phyloP scores from a whole-genome alignment of 2,888 invertebrate genomes.

The Eledone cirrhosa region DNA sequence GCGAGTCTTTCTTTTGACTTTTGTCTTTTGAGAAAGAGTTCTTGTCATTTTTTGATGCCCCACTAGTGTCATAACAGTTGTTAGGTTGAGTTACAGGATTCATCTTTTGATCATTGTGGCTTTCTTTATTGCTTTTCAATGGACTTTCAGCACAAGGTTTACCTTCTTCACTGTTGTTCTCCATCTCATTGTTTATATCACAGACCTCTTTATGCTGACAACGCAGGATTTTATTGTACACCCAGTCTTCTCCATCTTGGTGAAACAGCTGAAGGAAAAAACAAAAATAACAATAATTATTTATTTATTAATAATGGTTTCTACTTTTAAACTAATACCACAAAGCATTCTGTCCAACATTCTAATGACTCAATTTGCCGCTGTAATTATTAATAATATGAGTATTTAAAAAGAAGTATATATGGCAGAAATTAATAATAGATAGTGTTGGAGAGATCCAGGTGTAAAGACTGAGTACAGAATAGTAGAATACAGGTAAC shows the following conservation, averaged over 20 bases:
- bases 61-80: neutral
- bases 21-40: neutral
- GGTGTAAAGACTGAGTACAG: no score
- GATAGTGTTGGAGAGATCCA: no score
- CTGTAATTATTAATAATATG: no score
- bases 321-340: no score
- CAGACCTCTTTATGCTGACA: conserved; percentile 17
- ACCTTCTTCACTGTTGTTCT: neutral
- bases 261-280: conserved; percentile 54
- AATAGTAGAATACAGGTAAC: no score
- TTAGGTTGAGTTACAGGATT: neutral
- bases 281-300: conserved; percentile 25
- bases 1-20: neutral
- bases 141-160: neutral
- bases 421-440: no score
- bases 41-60: neutral
- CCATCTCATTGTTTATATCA: neutral
- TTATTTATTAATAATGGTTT: no score
- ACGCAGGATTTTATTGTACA: conserved; percentile 52
- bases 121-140: neutral
- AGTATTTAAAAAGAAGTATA: no score
- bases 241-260: conserved; percentile 57
- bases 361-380: no score
- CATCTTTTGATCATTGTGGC: neutral
- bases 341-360: no score